Base-by-base conservation (phyloP, 2,888 invertebrate species). In the Lamellibrachia columna region DNA sequence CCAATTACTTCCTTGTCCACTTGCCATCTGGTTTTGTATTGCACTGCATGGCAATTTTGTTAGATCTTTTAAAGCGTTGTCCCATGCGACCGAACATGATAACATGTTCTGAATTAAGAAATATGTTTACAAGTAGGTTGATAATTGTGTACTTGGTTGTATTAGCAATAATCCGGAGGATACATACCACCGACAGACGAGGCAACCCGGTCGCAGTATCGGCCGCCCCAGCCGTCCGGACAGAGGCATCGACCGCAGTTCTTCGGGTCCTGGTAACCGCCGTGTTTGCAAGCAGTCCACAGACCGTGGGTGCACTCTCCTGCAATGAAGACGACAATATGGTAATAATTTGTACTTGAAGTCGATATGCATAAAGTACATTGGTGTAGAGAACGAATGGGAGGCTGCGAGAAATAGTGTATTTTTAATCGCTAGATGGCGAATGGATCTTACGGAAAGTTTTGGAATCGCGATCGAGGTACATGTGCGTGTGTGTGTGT, bases 211-310 rank as follows among this genome's bases (percentile, higher is more conserved):
- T 93, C 92, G 60, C 93, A 93, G 90, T 92, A 93, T 22, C 90
- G 75, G 52, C 93, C 93, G 11, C 92, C 53, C 92, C 93, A 92
- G 2, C 93, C 93, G 58, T 93, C 92, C 3, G 93, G 93, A 90
- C 93, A 93, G n/a, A 75, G 90, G 53, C 93, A 93, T 52, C 90
- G n/a, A 3, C 40, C 53, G 91, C 93, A 93, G 91, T 93, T 58
- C 92, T 92, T 91, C 9, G 93, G 93, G 60, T 93, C 93, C 58
- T 93, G 93, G 91, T 93, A 93, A 4, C 93, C 93, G n/a, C 92
- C 53, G 91, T 93, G 92, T 52, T 91, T 52, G 58, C 93, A 93
- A 1, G 92, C 52, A 9, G 92, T 52, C 28, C 91, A 9, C 75
- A 93, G 53, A 53, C 52, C 22, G 22, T 91, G 4, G 40, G 7